Evolutionary conservation across 2,888 invertebrate genomes (phyloP).

Genomic region (Hyposoter dolosus): DNA sequence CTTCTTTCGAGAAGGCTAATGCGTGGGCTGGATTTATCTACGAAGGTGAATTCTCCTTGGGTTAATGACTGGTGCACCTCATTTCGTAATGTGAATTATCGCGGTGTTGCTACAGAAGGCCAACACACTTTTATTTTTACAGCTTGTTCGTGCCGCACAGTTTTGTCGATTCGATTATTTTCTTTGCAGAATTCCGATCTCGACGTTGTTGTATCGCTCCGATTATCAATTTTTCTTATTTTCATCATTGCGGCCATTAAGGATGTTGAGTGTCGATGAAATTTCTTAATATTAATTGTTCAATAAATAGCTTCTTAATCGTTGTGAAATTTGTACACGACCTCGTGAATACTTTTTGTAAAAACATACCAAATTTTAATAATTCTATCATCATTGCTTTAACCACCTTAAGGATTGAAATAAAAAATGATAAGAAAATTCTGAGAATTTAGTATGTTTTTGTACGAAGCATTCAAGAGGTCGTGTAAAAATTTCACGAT

Average conservation of each 20-base stretch:
- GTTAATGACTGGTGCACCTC: slow-evolving; percentile 14
- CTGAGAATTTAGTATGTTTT: too few species aligned
- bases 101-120: slow-evolving; percentile 1
- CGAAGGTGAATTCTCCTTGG: slow-evolving; percentile 11
- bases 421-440: too few species aligned
- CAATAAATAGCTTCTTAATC: too few species aligned
- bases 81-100: slow-evolving; percentile 23
- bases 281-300: too few species aligned
- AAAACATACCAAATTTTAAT: too few species aligned
- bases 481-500: too few species aligned
- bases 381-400: too few species aligned
- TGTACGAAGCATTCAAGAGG: too few species aligned
- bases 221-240: not conserved
- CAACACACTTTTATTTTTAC: not conserved
- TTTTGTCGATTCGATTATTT: not conserved
- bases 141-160: not conserved
- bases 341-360: too few species aligned
- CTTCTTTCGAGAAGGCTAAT: not conserved
- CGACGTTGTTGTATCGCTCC: not conserved
- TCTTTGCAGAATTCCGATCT: not conserved
- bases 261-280: too few species aligned
- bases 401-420: too few species aligned
- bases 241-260: not conserved
- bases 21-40: slow-evolving; percentile 36
- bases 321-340: too few species aligned